Base-by-base conservation (phyloP, 2,113 vertebrate species). In the Bufo bufo region DNA sequence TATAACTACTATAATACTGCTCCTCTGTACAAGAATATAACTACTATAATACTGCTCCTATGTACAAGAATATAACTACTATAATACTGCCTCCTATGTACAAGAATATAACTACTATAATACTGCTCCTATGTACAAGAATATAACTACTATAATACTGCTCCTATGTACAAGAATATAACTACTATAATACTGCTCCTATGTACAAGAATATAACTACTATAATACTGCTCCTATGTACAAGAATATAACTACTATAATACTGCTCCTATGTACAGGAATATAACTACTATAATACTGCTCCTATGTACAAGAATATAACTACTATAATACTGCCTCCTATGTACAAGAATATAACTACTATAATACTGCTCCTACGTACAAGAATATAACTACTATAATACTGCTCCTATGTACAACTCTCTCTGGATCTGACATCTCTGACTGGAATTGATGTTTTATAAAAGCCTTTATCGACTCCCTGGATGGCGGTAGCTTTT, bases 251-350 rank as follows among this genome's bases (percentile, higher is more conserved):
- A 65, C 63, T 65, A 65, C 63, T 65, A 65, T 65, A 65, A 65
- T n/a, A 65, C 63, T 65, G 63, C 63, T 8, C 63, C 63, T 65
- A n/a, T n/a, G 20, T 65, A 65, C 63, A 65, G n/a, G 63, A 65
- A 65, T 65, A 65, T 65, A 65, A 65, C 63, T 65, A 65, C 63
- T 65, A 65, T 65, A 65, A 65, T n/a, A 65, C 63, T 65, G 63
- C 63, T n/a, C 63, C 63, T 65, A 65, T 65, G 20, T 65, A 65
- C 63, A 65, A 65, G 63, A 65, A 65, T 65, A 65, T 65, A 65
- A 65, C 63, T 65, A 65, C 63, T 65, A 65, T 65, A 65, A 65
- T 65, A 65, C 63, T 65, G 63, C 63, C n/a, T n/a, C 63, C 63
- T 65, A 65, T 65, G 20, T 65, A 65, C 63, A 65, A 65, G 63